Evolutionary conservation across 2,113 vertebrate species (phyloP).

Genomic region (Pitta sordida): DNA sequence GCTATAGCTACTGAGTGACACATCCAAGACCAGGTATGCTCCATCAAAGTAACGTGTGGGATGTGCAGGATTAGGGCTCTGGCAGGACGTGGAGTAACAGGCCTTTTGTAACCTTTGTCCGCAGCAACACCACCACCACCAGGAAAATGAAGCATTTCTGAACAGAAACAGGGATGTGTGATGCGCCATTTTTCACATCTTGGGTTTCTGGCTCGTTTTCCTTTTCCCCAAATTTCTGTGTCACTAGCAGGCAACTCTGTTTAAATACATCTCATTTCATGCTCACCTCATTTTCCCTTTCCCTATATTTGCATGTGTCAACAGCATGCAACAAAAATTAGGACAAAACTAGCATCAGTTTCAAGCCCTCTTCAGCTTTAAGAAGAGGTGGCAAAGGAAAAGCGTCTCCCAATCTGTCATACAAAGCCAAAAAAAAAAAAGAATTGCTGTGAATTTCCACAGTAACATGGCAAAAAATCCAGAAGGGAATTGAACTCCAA

Average conservation of each 20-base stretch:
- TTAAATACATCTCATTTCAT: not conserved
- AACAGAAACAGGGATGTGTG: not conserved
- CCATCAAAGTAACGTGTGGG: not conserved
- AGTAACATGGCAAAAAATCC: not conserved
- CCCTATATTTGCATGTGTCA: slow-evolving; percentile 15
- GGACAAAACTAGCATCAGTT: slow-evolving; percentile 7
- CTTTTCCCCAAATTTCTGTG: not conserved
- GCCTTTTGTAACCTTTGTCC: not conserved
- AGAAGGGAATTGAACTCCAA: not conserved
- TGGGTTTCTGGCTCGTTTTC: not conserved
- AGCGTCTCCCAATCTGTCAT: not conserved
- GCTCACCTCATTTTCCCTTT: slow-evolving; percentile 18
- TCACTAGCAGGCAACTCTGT: not conserved
- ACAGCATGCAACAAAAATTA: slow-evolving; percentile 7
- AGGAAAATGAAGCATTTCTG: not conserved
- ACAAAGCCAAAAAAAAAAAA: not conserved
- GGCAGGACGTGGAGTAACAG: not conserved
- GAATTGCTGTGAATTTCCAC: not conserved
- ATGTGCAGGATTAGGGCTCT: not conserved
- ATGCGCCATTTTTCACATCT: not conserved
- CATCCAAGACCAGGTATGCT: not conserved
- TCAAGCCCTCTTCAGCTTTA: not conserved
- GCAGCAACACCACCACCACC: not conserved
- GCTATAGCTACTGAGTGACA: not conserved
- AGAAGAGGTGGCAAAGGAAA: not conserved